Evolutionary conservation across 2,113 vertebrate genomes (phyloP), one percentile per base, ranked within the genome.

Genomic region (Chamaetylas fuelleborni): DNA sequence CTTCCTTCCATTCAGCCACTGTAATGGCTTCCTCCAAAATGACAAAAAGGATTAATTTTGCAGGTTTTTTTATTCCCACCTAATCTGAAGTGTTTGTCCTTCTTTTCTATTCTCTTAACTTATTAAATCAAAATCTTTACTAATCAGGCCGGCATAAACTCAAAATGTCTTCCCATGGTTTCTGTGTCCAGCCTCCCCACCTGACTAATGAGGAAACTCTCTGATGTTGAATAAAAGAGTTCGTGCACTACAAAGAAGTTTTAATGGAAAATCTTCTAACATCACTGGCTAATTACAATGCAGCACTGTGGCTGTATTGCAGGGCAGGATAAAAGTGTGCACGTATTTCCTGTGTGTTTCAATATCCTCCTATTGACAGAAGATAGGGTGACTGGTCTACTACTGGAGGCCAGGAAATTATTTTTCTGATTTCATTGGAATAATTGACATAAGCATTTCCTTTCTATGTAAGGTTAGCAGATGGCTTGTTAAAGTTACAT

Each of bases 341-440:
- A 86, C 22, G 5, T 58, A 94, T 95, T 96, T 91, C 86, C 95
- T 92, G 80, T 81, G 83, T 80, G 90, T 97, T 98, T 98, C 98
- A 98, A 98, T 99, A 98, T 98, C 97, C 97, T 97, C 88, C 96
- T 99, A 98, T 99, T 99, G 98, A 99, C 99, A 98, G 92, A 98
- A 98, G 98, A 98, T 98, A 98, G 97, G 98, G 95, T 83, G 84
- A 93, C 91, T 95, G 93, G 83, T 91, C 87, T 95, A 87, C 94
- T 88, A 91, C 86, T 84, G 65, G 86, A 97, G 90, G 97, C 95
- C 96, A 98, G 99, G 98, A 99, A 99, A 99, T 99, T 86, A 98
- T 97, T 97, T 97, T 97, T 97, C 94, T 94, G 97, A 98, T 98
- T 98, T 98, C 98, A 99, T 98, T 98, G 98, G 89, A 92, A 83